phyloP scores from a whole-genome alignment of 2,113 vertebrate species.

The Corythaeola cristata region DNA sequence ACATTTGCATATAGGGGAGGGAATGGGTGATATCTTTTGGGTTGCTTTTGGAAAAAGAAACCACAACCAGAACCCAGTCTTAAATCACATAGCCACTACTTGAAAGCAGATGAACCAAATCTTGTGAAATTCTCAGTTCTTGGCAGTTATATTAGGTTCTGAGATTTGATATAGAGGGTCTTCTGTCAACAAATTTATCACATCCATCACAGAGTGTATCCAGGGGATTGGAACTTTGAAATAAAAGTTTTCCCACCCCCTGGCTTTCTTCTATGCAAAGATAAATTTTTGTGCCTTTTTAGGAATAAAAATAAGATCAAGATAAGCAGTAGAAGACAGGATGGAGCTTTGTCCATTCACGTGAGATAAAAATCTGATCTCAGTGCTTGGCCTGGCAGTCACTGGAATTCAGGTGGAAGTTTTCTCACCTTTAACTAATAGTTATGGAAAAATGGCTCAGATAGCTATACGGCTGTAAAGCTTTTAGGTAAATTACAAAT shows the following conservation, averaged over 20 bases:
- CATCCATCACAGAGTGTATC: neutral
- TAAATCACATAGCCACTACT: neutral
- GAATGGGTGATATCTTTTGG: neutral
- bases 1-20: neutral
- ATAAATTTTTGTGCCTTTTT: neutral
- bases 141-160: slow-evolving; percentile 14
- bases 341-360: neutral
- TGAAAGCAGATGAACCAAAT: slow-evolving; percentile 43
- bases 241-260: neutral
- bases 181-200: slow-evolving; percentile 38
- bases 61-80: neutral
- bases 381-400: neutral
- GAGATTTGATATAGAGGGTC: neutral
- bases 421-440: neutral
- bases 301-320: neutral
- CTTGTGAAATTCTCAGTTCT: slow-evolving; percentile 26
- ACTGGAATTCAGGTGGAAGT: neutral
- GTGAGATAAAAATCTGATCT: neutral
- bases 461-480: neutral
- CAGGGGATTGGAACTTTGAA: neutral
- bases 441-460: neutral
- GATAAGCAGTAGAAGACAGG: neutral
- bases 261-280: neutral
- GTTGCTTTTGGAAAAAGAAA: neutral
- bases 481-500: neutral